A percentile compares a stretch with the other conserved stretches of the same genome.
Evolutionary conservation across 2,888 invertebrate species (phyloP).

Genomic region (Mylabris sibirica): DNA sequence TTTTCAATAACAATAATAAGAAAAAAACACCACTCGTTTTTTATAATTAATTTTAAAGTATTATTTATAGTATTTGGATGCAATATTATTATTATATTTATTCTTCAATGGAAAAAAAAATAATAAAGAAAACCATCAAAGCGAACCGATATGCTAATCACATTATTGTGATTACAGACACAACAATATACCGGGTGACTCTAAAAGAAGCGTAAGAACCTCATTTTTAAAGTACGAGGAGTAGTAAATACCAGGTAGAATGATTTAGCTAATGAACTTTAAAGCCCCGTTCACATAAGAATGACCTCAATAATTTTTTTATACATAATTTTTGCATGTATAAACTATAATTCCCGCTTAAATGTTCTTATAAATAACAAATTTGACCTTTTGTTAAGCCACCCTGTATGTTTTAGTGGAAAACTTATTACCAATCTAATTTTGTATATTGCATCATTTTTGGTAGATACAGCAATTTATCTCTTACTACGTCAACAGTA

Average conservation of each 20-base stretch:
- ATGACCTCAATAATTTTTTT: no score
- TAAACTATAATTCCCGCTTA: no score
- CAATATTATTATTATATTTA: neutral
- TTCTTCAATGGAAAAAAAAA: neutral
- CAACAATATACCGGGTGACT: slow-evolving; percentile 6
- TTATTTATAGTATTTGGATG: neutral
- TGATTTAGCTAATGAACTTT: no score
- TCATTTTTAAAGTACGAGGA: no score
- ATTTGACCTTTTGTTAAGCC: no score
- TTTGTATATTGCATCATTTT: neutral
- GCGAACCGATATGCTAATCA: neutral
- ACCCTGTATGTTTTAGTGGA: neutral
- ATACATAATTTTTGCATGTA: no score
- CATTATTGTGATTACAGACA: slow-evolving; percentile 12
- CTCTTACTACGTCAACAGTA: neutral
- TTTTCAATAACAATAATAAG: neutral
- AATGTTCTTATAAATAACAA: no score
- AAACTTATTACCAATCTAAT: neutral
- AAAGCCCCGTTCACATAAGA: no score
- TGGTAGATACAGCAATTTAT: neutral
- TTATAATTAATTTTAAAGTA: neutral
- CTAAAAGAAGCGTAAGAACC: neutral
- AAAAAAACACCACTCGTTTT: neutral
- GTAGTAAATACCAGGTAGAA: no score
- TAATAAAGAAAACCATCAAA: neutral